Conservation (phyloP, 2,888 invertebrate species). For the Cinara cedri region DNA sequence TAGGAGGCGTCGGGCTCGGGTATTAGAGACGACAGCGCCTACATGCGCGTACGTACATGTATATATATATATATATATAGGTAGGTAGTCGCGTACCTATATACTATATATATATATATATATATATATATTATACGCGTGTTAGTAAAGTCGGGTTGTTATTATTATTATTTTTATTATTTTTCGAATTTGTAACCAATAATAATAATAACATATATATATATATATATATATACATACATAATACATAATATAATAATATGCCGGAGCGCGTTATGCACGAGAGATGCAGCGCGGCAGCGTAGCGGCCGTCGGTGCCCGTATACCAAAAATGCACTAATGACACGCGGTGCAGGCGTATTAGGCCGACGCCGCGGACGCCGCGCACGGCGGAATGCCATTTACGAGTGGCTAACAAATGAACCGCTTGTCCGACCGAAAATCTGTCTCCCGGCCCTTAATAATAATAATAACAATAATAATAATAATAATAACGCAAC, state of each 20-base stretch:
- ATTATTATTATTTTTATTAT: slow-evolving; percentile 31
- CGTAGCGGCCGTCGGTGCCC: background rate
- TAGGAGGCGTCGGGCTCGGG: background rate
- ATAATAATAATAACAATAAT: too few species aligned
- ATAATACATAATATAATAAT: too few species aligned
- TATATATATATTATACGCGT: too few species aligned
- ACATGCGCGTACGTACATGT: too few species aligned
- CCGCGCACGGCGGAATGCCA: background rate
- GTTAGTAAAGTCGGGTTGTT: background rate
- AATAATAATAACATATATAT: slow-evolving; percentile 4
- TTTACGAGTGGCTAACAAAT: slow-evolving; percentile 7
- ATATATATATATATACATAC: background rate
- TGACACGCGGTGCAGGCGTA: slow-evolving; percentile 32
- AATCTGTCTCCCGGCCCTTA: background rate
- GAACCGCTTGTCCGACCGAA: background rate
- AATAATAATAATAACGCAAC: too few species aligned
- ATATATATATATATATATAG: too few species aligned
- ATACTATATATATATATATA: too few species aligned
- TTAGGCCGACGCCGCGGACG: too few species aligned
- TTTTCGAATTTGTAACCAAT: slow-evolving; percentile 33
- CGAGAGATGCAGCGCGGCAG: background rate
- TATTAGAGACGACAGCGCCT: too few species aligned
- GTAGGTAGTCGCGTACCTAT: too few species aligned
- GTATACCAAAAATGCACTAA: slow-evolving; percentile 26
- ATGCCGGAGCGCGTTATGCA: too few species aligned